Conservation (phyloP, 2,113 vertebrate species). For the Typhlomys cinereus region DNA sequence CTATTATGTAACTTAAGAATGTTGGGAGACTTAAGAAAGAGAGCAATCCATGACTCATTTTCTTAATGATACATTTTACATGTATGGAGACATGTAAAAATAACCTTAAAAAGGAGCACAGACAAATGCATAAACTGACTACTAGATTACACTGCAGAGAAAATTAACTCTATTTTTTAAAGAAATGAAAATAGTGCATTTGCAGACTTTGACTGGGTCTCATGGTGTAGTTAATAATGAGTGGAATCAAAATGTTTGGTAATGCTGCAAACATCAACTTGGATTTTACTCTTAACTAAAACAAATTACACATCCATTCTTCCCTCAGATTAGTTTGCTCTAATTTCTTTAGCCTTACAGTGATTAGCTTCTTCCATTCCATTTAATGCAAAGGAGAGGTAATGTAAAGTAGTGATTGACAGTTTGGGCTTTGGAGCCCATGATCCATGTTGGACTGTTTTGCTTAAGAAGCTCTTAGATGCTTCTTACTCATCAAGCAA, state of each 20-base stretch:
- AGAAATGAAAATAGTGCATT: background rate
- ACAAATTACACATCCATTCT: fast-evolving
- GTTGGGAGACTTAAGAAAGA: background rate
- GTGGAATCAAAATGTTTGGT: background rate
- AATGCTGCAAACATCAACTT: background rate
- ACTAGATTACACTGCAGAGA: background rate
- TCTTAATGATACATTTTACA: conserved; percentile 47
- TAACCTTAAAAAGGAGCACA: background rate
- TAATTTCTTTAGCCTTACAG: background rate
- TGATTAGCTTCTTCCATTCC: background rate
- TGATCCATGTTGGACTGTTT: background rate
- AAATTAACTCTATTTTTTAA: background rate
- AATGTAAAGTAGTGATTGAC: background rate
- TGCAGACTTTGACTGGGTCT: background rate
- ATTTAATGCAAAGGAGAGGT: background rate
- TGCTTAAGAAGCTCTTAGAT: background rate
- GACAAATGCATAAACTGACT: background rate
- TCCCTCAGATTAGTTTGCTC: background rate
- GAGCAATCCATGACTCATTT: background rate
- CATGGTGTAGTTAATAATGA: background rate
- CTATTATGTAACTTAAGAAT: background rate
- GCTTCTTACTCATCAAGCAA: background rate
- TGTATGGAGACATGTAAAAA: background rate
- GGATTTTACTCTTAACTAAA: background rate
- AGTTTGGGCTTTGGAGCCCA: background rate